phyloP scores from a whole-genome alignment of 2,797 vertebrate species.

The Phaenicophaeus curvirostris region DNA sequence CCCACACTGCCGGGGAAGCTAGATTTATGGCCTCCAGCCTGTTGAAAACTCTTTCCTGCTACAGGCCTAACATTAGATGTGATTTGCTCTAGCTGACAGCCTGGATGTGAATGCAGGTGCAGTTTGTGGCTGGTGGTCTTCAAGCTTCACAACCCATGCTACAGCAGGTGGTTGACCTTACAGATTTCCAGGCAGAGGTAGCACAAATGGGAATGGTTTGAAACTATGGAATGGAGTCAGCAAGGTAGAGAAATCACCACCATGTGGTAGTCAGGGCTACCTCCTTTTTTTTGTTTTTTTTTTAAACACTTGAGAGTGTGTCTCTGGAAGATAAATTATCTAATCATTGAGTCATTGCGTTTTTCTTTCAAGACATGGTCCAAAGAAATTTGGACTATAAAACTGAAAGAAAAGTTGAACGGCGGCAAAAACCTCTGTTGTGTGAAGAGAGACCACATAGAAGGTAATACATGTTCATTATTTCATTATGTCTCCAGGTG shows the following conservation, averaged over 20 bases:
- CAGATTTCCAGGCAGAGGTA: neutral
- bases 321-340: neutral
- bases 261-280: neutral
- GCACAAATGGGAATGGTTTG: neutral
- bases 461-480: conserved; percentile 29
- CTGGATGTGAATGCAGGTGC: neutral
- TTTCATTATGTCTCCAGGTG: neutral
- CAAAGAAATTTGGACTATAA: conserved; percentile 51
- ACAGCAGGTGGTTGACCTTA: neutral
- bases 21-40: neutral
- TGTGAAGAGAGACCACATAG: neutral
- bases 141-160: neutral
- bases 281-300: neutral
- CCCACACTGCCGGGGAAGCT: neutral
- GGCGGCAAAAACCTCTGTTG: neutral
- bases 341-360: neutral
- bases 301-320: neutral
- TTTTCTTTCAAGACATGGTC: conserved; percentile 63
- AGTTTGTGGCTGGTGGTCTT: neutral
- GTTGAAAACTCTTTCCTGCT: neutral
- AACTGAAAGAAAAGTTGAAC: conserved; percentile 48
- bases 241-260: neutral
- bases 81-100: neutral
- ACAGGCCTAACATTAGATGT: neutral
- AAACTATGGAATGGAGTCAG: neutral